Conservation (phyloP, 64 coral and sea anemone genomes). For the Trachythela sp. region DNA sequence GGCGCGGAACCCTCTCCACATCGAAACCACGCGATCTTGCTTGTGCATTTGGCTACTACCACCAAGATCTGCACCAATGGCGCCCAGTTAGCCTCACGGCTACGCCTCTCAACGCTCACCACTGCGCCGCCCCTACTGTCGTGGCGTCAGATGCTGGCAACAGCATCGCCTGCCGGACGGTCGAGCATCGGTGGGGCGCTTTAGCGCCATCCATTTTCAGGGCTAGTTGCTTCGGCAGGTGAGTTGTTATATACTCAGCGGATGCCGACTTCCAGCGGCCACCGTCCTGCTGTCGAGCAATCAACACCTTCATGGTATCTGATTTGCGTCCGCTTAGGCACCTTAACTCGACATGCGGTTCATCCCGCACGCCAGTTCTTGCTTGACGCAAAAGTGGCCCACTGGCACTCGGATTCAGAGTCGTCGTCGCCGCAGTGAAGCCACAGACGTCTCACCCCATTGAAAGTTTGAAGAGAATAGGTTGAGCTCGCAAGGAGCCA, state of each 20-base stretch:
- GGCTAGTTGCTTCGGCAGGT: background rate
- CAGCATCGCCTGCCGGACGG: background rate
- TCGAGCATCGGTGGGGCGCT: background rate
- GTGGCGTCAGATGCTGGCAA: background rate
- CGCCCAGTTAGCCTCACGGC: background rate
- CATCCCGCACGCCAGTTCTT: constrained; percentile 81
- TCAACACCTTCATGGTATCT: background rate
- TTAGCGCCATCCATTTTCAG: constrained; percentile 25
- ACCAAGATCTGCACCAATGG: constrained; percentile 16
- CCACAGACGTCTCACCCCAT: constrained; percentile 53
- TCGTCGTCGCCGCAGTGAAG: constrained; percentile 22
- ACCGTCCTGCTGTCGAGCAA: constrained; percentile 11
- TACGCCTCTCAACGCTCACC: background rate
- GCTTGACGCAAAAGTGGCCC: constrained; percentile 83
- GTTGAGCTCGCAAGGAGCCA: constrained; percentile 35
- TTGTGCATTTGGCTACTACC: constrained; percentile 41
- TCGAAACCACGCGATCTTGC: background rate
- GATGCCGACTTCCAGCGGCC: constrained; percentile 20
- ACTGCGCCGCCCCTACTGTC: background rate
- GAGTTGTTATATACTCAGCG: constrained; percentile 29
- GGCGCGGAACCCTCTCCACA: constrained; percentile 36
- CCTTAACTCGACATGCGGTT: constrained; percentile 55
- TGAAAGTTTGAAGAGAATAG: constrained; percentile 62
- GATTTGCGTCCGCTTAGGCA: constrained; percentile 45
- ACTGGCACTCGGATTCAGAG: constrained; percentile 60